These are phyloP conservation scores for Adelosebastes latens DNA, from an alignment of 2,797 vertebrate genomes.

Conservation along the genomic window DNA sequence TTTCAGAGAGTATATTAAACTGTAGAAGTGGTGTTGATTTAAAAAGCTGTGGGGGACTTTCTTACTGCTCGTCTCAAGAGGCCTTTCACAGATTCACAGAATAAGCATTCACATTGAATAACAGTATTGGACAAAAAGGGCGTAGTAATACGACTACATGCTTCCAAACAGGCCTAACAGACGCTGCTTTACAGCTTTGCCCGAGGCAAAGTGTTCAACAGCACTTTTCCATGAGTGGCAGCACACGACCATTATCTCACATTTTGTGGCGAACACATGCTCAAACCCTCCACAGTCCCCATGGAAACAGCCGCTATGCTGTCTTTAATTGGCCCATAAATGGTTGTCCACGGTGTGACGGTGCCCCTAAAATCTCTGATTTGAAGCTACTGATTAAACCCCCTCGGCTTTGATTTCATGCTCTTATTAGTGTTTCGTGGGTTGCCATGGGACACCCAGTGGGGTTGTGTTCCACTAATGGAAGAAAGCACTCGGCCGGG, in stretches of 20 bases:
- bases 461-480: slow-evolving; percentile 54
- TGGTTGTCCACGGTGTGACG: slow-evolving; percentile 21
- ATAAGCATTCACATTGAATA: neutral
- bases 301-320: slow-evolving; percentile 43
- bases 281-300: slow-evolving; percentile 20
- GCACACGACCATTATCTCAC: slow-evolving; percentile 11
- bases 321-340: slow-evolving; percentile 53
- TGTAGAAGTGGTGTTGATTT: neutral
- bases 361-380: slow-evolving; percentile 32
- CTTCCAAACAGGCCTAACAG: neutral
- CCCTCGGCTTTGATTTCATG: slow-evolving; percentile 49
- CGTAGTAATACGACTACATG: neutral
- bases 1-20: neutral
- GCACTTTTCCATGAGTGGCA: slow-evolving; percentile 21
- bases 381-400: slow-evolving; percentile 53
- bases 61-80: neutral
- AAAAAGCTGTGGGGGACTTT: neutral
- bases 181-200: slow-evolving; percentile 7
- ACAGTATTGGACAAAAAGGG: neutral
- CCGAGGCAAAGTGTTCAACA: slow-evolving; percentile 19
- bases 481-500: slow-evolving; percentile 41
- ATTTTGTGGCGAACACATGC: neutral
- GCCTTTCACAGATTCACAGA: neutral
- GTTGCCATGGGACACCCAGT: slow-evolving; percentile 62
- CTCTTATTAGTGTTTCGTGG: slow-evolving; percentile 40